Evolutionary conservation across 2,888 invertebrate species (phyloP), one percentile per base, ranked within the genome.

Genomic region (Mycogona germanica): DNA sequence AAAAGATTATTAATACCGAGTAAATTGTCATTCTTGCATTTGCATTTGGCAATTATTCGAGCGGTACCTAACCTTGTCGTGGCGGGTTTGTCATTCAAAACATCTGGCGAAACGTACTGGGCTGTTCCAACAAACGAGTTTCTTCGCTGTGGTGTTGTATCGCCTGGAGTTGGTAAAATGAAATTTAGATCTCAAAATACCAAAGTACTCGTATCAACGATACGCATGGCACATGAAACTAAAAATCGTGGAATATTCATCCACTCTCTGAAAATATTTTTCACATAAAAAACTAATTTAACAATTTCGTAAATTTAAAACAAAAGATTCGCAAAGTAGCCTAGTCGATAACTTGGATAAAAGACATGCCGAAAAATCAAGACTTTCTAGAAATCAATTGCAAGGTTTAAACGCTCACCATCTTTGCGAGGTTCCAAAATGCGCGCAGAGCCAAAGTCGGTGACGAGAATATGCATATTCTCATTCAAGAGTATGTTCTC

Each of bases 91-190:
- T 86, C 83, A 57, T 82, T 84, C 49, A 98, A 74, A 58, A 97
- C 78, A 73, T 99, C 98, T 2, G 98, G 98, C 54, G 95, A 95
- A 0, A 99, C 95, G 71, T 97, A 98, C 69, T 97, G 96, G 2
- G 98, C 96, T 12, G 97, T 98, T 48, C 98, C 98, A 14, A 97
- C 97, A 72, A 98, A 97, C 9, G 75, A 75, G 59, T 63, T 63
- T 30, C 58, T 59, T 37, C n/a, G n/a, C n/a, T n/a, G n/a, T n/a
- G n/a, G n/a, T n/a, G n/a, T n/a, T n/a, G n/a, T n/a, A n/a, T n/a
- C n/a, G n/a, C n/a, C n/a, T n/a, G n/a, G n/a, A n/a, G n/a, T n/a
- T n/a, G n/a, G n/a, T n/a, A n/a, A n/a, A n/a, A n/a, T n/a, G n/a
- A n/a, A n/a, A n/a, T n/a, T n/a, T n/a, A n/a, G n/a, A n/a, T 23